Evolutionary conservation across 1,140 invertebrate genomes (phyloP).

Genomic region (Nautilus pompilius): DNA sequence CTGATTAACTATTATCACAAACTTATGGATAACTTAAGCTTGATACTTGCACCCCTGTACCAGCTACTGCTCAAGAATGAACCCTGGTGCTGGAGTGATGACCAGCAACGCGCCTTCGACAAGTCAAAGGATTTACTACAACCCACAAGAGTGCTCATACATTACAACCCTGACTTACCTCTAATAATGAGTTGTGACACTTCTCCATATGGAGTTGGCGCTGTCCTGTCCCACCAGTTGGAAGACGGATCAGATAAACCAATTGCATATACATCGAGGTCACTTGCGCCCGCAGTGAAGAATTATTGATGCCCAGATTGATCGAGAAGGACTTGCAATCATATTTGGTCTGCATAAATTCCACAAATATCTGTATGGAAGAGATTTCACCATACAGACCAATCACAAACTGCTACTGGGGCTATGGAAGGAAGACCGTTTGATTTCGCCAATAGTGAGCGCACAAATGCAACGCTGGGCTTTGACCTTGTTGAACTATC

Average conservation of each 20-base stretch:
- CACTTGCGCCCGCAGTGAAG: constrained; percentile 40
- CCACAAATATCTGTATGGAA: constrained; percentile 56
- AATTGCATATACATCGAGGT: constrained; percentile 47
- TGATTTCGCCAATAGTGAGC: constrained; percentile 29
- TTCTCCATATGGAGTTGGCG: constrained; percentile 13
- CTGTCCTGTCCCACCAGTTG: constrained; percentile 15
- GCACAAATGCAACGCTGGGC: constrained; percentile 41
- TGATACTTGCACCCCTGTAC: constrained; percentile 3
- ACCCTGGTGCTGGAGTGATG: constrained; percentile 2
- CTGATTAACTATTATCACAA: constrained; percentile 11
- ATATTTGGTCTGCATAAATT: constrained; percentile 59
- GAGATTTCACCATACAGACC: constrained; percentile 25
- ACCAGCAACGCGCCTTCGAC: neutral
- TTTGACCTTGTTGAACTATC: constrained; percentile 40
- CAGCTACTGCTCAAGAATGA: neutral
- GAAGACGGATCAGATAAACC: constrained; percentile 25
- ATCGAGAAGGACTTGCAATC: constrained; percentile 56
- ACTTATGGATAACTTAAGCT: constrained; percentile 13
- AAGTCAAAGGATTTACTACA: constrained; percentile 29
- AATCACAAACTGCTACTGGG: constrained; percentile 44
- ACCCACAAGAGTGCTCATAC: constrained; percentile 7
- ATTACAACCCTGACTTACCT: constrained; percentile 11
- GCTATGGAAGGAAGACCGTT: constrained; percentile 19
- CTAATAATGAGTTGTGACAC: constrained; percentile 11
- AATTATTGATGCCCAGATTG: constrained; percentile 54